Conservation (phyloP, 2,888 invertebrate genomes). For the Ormyrus nitidulus region DNA sequence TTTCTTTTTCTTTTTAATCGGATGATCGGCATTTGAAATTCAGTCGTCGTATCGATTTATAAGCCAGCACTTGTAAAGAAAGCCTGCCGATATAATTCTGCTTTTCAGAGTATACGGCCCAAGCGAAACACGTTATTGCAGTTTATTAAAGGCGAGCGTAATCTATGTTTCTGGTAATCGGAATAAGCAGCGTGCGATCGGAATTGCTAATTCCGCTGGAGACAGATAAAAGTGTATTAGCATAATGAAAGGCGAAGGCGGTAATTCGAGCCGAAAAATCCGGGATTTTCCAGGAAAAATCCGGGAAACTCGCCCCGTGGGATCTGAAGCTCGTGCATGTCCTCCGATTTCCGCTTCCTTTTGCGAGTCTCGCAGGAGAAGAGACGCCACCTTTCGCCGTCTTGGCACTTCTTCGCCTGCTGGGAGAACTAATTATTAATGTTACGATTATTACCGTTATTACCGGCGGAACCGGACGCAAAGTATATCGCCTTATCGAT, state of each 20-base stretch:
- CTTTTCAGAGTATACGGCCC: too few relatives aligned
- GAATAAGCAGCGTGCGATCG: slow-evolving; percentile 26
- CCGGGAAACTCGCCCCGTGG: slow-evolving; percentile 53
- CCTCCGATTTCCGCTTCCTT: slow-evolving; percentile 45
- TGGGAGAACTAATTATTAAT: slow-evolving; percentile 67
- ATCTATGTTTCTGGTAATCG: slow-evolving; percentile 32
- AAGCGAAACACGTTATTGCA: too few relatives aligned
- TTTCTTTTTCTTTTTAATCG: too few relatives aligned
- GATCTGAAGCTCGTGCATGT: slow-evolving; percentile 27
- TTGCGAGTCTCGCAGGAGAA: not conserved
- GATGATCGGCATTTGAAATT: not conserved
- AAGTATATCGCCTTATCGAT: slow-evolving; percentile 13
- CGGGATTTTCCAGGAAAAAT: slow-evolving; percentile 30
- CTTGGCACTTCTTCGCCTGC: slow-evolving; percentile 44
- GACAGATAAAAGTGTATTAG: slow-evolving; percentile 35
- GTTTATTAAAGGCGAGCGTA: not conserved
- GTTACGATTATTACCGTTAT: slow-evolving; percentile 68
- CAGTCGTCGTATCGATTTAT: too few relatives aligned
- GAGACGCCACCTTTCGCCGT: not conserved
- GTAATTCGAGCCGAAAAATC: slow-evolving; percentile 44
- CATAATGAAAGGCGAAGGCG: slow-evolving; percentile 40
- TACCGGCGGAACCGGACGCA: not conserved
- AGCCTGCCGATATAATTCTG: not conserved
- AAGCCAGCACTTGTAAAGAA: not conserved
- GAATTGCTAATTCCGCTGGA: slow-evolving; percentile 44